Base-by-base conservation (phyloP, 2,797 vertebrate genomes). In the Gouania willdenowi region DNA sequence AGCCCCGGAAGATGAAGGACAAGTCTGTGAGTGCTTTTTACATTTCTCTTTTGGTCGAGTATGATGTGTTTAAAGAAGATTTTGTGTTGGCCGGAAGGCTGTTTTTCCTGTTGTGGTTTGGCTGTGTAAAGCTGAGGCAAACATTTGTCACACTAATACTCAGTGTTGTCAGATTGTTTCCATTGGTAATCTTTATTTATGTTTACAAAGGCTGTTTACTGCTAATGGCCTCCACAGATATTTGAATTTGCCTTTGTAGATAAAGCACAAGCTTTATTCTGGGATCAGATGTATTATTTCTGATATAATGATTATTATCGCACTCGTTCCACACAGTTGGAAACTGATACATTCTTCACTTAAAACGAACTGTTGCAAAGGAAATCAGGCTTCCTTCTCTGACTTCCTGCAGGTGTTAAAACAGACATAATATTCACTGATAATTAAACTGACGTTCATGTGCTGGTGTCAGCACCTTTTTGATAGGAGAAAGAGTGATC, bases 331-430 rank as follows among this genome's bases (percentile, higher is more conserved):
- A 26, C 34, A 18, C 2, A 8, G 25, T 40, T 50, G 3, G 3
- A 47, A 43, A 48, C 20, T 20, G 12, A 38, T 51, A 26, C 3
- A 52, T 42, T 41, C 12, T 54, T 30, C 21, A 49, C 34, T 75
- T 66, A 53, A 79, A 70, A 65, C 46, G 49, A 41, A 56, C 41
- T 72, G 67, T 66, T 74, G 42, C 41, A 77, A 80, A 87, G 86
- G 82, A 89, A 88, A 87, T 61, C 25, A 70, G 58, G 79, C 78
- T 86, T 89, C 84, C 82, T 74, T 84, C 60, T 73, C 68, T 56
- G 60, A 86, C 81, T 89, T 89, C 84, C 87, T 72, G 81, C 87
- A 89, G 87, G 84, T 90, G 88, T 46, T 52, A 49, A 26, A 41
- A 40, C 38, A 25, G 31, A 41, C 44, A 46, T 44, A 22, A 62